These are phyloP conservation scores for Cottoperca gobio DNA, from an alignment of 2,797 vertebrate genomes.

Conservation along the genomic window DNA sequence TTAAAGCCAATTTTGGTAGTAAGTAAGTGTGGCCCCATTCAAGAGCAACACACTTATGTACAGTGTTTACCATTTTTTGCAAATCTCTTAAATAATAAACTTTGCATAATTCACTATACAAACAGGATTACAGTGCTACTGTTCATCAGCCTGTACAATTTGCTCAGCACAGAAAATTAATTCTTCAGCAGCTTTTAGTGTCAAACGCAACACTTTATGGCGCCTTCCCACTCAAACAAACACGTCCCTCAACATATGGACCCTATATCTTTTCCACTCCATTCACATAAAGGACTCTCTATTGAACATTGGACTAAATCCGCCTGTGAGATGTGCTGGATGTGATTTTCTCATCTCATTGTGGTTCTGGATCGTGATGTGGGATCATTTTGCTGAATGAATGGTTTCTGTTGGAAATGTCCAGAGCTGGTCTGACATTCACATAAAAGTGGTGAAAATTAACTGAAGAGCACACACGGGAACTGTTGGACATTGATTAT, in stretches of 20 bases:
- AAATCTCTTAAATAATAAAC: neutral
- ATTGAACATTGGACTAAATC: conserved; percentile 24
- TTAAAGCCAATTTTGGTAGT: neutral
- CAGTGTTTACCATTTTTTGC: neutral
- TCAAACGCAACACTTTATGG: neutral
- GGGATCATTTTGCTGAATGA: conserved; percentile 73
- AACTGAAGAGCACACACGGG: conserved; percentile 41
- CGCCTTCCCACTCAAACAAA: neutral
- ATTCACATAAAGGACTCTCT: conserved; percentile 18
- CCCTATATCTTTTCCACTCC: neutral
- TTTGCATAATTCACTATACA: neutral
- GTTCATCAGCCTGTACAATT: neutral
- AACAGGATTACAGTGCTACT: neutral
- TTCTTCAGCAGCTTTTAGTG: neutral
- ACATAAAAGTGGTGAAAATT: conserved; percentile 60
- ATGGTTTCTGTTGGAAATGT: conserved; percentile 75
- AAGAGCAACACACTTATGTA: neutral
- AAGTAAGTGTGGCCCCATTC: neutral
- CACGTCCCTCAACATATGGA: neutral
- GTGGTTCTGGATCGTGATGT: conserved; percentile 74
- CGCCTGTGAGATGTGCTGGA: conserved; percentile 60
- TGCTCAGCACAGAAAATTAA: conserved; percentile 1
- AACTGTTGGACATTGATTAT: conserved; percentile 66
- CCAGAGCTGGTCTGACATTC: conserved; percentile 58
- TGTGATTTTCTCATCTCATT: conserved; percentile 76